phyloP scores from a whole-genome alignment of 2,113 vertebrate species.

The Tetrax tetrax region DNA sequence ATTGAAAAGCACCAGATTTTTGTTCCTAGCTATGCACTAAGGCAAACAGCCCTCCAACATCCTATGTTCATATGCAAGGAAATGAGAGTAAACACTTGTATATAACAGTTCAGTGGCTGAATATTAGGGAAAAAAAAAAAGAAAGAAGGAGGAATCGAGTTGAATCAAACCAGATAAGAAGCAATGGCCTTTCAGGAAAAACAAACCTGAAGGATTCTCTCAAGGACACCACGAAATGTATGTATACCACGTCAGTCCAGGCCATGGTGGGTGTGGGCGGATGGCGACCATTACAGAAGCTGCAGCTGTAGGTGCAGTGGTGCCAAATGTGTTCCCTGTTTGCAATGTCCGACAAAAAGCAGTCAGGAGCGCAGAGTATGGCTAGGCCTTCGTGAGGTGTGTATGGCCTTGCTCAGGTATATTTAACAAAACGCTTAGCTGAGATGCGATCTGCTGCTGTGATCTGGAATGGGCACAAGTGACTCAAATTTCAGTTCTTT shows the following conservation, averaged over 20 bases:
- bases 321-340: background rate
- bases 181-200: background rate
- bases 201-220: background rate
- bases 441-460: background rate
- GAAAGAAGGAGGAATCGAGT: background rate
- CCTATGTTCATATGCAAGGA: background rate
- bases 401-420: background rate
- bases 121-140: background rate
- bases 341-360: background rate
- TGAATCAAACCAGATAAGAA: background rate
- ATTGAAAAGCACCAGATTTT: background rate
- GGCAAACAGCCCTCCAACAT: background rate
- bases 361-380: background rate
- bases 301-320: background rate
- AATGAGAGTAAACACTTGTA: background rate
- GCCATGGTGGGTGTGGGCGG: background rate
- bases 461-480: background rate
- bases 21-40: background rate
- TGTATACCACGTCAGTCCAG: too few relatives aligned
- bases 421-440: background rate
- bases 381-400: background rate
- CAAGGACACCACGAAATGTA: background rate
- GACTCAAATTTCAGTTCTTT: background rate
- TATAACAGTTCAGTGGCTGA: background rate
- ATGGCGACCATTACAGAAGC: background rate